Evolutionary conservation across 92 coral and sea anemone genomes (phyloP), one percentile per base, ranked within the genome.

Genomic region (Diadumene lineata): DNA sequence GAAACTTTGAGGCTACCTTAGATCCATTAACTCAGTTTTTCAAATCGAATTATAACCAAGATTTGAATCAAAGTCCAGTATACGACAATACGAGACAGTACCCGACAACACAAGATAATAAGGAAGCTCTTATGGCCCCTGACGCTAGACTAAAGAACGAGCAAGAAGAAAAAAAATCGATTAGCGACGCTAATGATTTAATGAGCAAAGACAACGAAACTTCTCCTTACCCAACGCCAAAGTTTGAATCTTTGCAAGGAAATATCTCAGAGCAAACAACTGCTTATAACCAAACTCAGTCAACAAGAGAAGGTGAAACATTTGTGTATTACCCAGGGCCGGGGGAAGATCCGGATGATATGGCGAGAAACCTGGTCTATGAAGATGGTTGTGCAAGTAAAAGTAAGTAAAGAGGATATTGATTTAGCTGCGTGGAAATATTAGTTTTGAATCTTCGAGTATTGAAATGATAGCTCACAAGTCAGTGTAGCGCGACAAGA

Each of bases 311-410:
- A 28, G 31, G n/a, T 56, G 82, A 69, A 28, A 78, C 0, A 30
- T 78, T 78, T 26, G 82, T 56, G 3, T 78, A 78, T 38, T 78
- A 78, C 31, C 70, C 84, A 28, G 74, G 79, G 21, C 25, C 53
- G 0, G 79, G 76, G 1, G 79, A 85, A 33, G 72, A 85, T 17
- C 70, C 90, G 0, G 79, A 80, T 58, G 78, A 53, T 0, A 25
- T 85, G 75, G 90, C 86, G 3, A 75, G 82, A 27, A 30, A 29
- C 19, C 56, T 80, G 33, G 86, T 85, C 11, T 85, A 72, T 28
- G 76, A 56, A 16, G 68, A 44, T 38, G 90, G 90, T 28, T 27
- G 66, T 0, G 90, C 90, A 23, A 80, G 82, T 56, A 85, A 70
- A 75, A 48, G 90, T 85, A 61, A 69, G 81, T 74, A 38, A 19